Base-by-base conservation (phyloP, 2,113 vertebrate genomes). In the Trematomus loennbergii region DNA sequence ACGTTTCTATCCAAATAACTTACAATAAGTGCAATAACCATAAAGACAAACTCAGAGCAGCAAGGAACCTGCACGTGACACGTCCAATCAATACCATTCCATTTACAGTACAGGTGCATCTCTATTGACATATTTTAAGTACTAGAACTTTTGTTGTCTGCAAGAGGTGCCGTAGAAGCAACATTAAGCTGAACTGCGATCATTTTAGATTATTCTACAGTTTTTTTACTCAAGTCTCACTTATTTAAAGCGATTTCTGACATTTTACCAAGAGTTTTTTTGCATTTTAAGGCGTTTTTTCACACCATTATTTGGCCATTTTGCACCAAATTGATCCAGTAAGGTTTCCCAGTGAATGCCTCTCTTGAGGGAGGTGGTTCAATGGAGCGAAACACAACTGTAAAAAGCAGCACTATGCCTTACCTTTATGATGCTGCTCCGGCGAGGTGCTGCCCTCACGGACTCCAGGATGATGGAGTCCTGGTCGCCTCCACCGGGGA, bases 371-470 rank as follows among this genome's bases (percentile, higher is more conserved):
- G 17, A 49, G 29, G 11, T n/a, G 40, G 20, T 17, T 52, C 13
- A 33, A 36, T 45, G 46, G 36, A 6, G 15, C 33, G 20, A 13
- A 58, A 12, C 20, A 12, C 54, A 53, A 46, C 5, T 18, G 55
- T 12, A 2, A 17, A 15, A 25, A 29, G 25, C 7, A 43, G 46
- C 12, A 60, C 2, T 17, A 10, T 0, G 52, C 33, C 55, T 43
- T 91, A 98, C 98, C 97, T 98, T 99, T 48, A 99, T 99, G 90
- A 99, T 99, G 92, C 98, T 99, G 95, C 98, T 99, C 71, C 98
- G 93, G 45, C 98, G 92, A 0, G 97, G 97, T 25, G 97, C 96
- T 11, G 95, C 95, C 78, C 95, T 96, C 77, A 96, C 96, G 1
- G 97, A 92, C 72, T 99, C 98, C 91, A 95, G 88, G 3, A 94